Base-by-base conservation (phyloP, 2,888 invertebrate species). In the Luperina nickerlii region DNA sequence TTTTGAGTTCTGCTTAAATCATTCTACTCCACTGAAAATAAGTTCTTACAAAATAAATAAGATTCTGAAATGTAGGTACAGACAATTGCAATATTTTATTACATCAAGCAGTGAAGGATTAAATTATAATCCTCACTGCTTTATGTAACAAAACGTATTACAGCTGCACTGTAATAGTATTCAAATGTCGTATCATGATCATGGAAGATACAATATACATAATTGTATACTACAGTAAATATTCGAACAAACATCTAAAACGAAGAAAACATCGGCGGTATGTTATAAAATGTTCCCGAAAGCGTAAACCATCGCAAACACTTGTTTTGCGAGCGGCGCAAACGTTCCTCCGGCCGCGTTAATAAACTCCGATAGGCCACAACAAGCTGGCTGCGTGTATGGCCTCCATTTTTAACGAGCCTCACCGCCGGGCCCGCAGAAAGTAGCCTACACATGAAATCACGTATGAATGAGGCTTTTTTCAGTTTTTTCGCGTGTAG, bases 361-460 rank as follows among this genome's bases (percentile, higher is more conserved):
- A 96, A 96, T 96, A 96, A 96, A 96, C 96, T 95, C 94, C 89
- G 93, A 94, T 94, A 92, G 94, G 93, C 96, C 96, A 92, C 96
- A 96, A 96, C 96, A 95, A 96, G 95, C 96, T 91, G 91, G 92
- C 89, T 91, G 92, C 94, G 92, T 95, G 95, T 96, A 93, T 91
- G 89, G 91, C 94, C 93, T 96, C 95, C 96, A 97, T 97, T 96
- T 96, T 96, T 96, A 96, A 97, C 96, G 96, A 96, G 95, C 92
- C 93, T 91, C 95, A 93, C 95, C 96, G 92, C 95, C 93, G 92
- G 92, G 94, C 96, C 96, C 96, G 93, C 96, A 95, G 95, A 96
- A 96, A 96, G 96, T 96, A 96, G 95, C 96, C 96, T 96, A 96
- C 95, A 96, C 96, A 96, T 95, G 95, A 95, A 97, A 97, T 97